Conservation (phyloP, 2,113 vertebrate genomes). For the Alosa alosa region DNA sequence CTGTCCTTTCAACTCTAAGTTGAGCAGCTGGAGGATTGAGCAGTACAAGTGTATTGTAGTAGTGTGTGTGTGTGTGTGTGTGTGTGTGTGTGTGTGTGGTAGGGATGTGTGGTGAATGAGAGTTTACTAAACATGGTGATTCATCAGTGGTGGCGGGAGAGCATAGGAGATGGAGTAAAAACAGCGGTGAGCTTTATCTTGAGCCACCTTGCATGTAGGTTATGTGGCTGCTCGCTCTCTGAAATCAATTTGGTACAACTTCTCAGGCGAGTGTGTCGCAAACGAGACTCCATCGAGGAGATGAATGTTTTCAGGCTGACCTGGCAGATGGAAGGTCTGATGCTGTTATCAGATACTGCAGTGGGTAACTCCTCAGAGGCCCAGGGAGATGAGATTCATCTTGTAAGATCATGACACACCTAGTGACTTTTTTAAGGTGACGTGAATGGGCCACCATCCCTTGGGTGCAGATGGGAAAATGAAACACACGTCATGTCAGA, state of each 20-base stretch:
- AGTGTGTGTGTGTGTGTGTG: not conserved
- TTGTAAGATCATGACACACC: constrained; percentile 1
- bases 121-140: too few relatives aligned
- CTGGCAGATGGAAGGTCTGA: not conserved
- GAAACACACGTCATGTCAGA: not conserved
- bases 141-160: too few relatives aligned
- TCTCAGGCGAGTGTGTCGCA: too few relatives aligned
- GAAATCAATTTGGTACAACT: too few relatives aligned
- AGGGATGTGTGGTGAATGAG: too few relatives aligned
- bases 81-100: not conserved
- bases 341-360: constrained; percentile 6
- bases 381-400: not conserved
- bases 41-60: not conserved
- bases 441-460: not conserved
- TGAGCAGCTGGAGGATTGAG: not conserved
- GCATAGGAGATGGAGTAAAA: too few relatives aligned
- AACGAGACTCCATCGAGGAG: too few relatives aligned
- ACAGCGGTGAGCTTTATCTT: too few relatives aligned
- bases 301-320: not conserved
- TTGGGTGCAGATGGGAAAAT: not conserved
- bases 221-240: too few relatives aligned
- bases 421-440: not conserved
- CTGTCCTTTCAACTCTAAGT: constrained; percentile 10
- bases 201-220: too few relatives aligned
- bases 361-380: not conserved